phyloP scores from a whole-genome alignment of 2,888 invertebrate species.

The Eugnorisma glareosa region DNA sequence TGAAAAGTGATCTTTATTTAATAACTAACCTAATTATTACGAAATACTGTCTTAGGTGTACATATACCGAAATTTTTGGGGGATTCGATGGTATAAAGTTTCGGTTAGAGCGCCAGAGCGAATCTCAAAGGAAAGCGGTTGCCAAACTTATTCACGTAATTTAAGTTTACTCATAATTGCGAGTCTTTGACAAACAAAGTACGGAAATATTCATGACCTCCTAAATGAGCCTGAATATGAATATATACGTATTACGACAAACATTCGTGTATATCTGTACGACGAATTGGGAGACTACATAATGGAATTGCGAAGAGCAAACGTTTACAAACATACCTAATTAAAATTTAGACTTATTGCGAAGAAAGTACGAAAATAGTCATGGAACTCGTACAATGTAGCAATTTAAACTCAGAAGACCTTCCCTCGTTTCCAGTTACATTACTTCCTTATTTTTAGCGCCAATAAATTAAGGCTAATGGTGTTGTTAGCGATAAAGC shows the following conservation, averaged over 20 bases:
- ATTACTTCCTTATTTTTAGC: slow-evolving; percentile 4
- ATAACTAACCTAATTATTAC: neutral
- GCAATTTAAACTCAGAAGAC: slow-evolving; percentile 5
- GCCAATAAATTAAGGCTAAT: neutral
- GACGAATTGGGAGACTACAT: too few species aligned
- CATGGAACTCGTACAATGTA: neutral
- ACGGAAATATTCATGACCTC: neutral
- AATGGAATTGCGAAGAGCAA: neutral
- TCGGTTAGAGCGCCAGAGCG: neutral
- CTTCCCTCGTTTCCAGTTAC: neutral
- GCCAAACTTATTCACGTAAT: neutral
- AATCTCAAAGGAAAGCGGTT: neutral
- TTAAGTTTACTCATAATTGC: neutral
- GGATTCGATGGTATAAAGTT: neutral
- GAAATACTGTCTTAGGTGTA: neutral
- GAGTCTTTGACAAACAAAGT: neutral
- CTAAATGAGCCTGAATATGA: neutral
- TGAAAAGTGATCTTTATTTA: neutral
- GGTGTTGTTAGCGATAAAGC: neutral
- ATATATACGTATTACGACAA: neutral
- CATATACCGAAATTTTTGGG: neutral
- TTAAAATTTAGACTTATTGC: neutral
- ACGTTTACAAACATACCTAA: neutral
- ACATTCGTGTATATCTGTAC: neutral
- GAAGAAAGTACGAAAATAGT: slow-evolving; percentile 4